These are phyloP conservation scores for Fragum whitleyi DNA, from an alignment of 2,888 invertebrate genomes.

Conservation along the genomic window DNA sequence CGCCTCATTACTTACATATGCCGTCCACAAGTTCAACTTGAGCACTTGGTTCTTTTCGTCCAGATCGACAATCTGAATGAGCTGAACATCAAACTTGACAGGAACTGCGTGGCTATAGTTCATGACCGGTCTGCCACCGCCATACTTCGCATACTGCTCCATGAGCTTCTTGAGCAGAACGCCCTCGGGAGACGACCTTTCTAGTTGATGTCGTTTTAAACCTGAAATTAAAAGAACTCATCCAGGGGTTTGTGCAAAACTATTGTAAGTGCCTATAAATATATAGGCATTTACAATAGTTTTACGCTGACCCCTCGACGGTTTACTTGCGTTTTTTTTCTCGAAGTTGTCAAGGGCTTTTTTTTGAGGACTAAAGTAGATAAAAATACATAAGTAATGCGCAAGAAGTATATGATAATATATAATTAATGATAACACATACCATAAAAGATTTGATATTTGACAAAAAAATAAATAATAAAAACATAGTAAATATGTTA, in stretches of 20 bases:
- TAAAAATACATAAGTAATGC: too few relatives aligned
- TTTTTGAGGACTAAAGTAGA: too few relatives aligned
- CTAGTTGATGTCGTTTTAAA: conserved; percentile 15
- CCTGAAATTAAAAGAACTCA: conserved; percentile 23
- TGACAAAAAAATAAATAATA: too few relatives aligned
- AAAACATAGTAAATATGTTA: too few relatives aligned
- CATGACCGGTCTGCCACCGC: conserved; percentile 83
- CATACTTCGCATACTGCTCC: conserved; percentile 78
- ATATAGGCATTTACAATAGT: too few relatives aligned
- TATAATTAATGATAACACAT: too few relatives aligned
- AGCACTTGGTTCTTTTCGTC: conserved; percentile 85
- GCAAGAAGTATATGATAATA: too few relatives aligned
- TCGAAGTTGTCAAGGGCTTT: too few relatives aligned
- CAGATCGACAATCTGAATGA: conserved; percentile 85
- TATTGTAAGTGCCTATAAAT: too few relatives aligned
- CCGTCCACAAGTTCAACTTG: conserved; percentile 84
- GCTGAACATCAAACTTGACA: conserved; percentile 82
- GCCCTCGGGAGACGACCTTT: conserved; percentile 80
- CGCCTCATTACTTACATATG: conserved; percentile 85
- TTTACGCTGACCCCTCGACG: too few relatives aligned
- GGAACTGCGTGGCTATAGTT: conserved; percentile 81
- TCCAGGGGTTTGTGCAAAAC: not conserved
- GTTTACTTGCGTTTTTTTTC: too few relatives aligned
- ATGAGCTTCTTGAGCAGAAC: conserved; percentile 81
- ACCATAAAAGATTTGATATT: too few relatives aligned